phyloP scores from a whole-genome alignment of 2,888 invertebrate species.

The Drosophila leonis region DNA sequence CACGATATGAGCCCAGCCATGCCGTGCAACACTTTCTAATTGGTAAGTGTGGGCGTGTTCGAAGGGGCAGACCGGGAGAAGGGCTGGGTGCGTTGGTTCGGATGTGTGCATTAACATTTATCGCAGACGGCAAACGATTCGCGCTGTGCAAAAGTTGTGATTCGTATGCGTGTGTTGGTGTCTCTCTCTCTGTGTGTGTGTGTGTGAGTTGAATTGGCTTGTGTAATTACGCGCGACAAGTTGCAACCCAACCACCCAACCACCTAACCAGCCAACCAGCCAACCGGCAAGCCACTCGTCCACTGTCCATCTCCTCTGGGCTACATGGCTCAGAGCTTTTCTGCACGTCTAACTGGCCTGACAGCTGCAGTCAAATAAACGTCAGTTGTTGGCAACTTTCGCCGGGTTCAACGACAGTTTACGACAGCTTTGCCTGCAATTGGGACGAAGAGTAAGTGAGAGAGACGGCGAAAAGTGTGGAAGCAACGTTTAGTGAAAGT shows the following conservation, averaged over 20 bases:
- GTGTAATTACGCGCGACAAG: conserved; percentile 78
- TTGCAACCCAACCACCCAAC: conserved; percentile 23
- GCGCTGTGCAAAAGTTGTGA: conserved; percentile 35
- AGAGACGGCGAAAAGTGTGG: neutral
- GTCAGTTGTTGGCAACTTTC: conserved; percentile 61
- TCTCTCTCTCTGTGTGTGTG: conserved; percentile 3
- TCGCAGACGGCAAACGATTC: conserved; percentile 34
- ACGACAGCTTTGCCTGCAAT: conserved; percentile 34
- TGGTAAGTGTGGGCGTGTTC: conserved; percentile 23
- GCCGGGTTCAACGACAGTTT: conserved; percentile 57
- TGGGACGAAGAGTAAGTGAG: too few species aligned
- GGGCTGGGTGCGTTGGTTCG: conserved; percentile 22
- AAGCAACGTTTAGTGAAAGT: conserved; percentile 37
- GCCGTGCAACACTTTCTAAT: conserved; percentile 51
- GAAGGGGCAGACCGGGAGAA: conserved; percentile 2
- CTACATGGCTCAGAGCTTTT: conserved; percentile 30
- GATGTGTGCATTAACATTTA: conserved; percentile 55
- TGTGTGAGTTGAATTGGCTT: conserved; percentile 30
- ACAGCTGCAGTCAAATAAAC: conserved; percentile 79
- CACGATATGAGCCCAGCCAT: conserved; percentile 8
- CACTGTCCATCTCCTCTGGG: conserved; percentile 1
- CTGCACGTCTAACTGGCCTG: conserved; percentile 59
- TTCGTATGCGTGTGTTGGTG: conserved; percentile 47
- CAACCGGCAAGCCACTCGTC: conserved; percentile 11
- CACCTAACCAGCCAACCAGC: conserved; percentile 10